Evolutionary conservation across 64 coral and sea anemone species (phyloP), one percentile per base, ranked within the genome.

Genomic region (Pocillopora damicornis): DNA sequence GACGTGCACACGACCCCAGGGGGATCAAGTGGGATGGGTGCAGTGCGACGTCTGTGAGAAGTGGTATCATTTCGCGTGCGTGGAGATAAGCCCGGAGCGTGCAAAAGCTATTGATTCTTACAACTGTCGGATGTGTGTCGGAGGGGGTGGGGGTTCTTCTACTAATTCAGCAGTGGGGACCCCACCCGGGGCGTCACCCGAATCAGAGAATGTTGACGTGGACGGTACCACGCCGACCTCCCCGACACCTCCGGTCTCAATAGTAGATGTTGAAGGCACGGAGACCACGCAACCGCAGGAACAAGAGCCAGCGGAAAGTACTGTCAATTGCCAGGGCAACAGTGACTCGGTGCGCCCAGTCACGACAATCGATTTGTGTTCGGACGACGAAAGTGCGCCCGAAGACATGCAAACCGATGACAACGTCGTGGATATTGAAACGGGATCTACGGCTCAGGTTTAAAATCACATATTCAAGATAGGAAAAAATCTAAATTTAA

Each of bases 1-100:
- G 23, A 61, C 88, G 15, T 99, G 97, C 77, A 73, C 83, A 26
- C 91, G 86, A 38, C 97, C 97, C 34, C 88, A 89, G 23, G 93
- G 97, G 13, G 97, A 99, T 17, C 93, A 99, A 22, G 97, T 99
- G 3, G 93, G 90, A 22, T 99, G 97, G 97, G 97, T 99, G 7
- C 97, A 99, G 79, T 99, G 97, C 79, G 97, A 99, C 61, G 71
- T 65, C 20, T 99, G 97, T 79, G 90, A 99, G 73, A 84, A 89
- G 59, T 99, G 97, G 97, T 99, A 90, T 20, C 97, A 99, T 75
- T 64, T 95, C 11, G 61, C 90, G 4, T 99, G 97, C 73, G 92
- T 99, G 37, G 91, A 88, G 18, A 83, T 99, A 11, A 90, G 87
- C 56, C 80, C 90, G 14, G 88, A 95, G 59, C 86, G 90, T 42